phyloP scores from a whole-genome alignment of 2,797 vertebrate genomes.

The Urosaurus nigricauda region DNA sequence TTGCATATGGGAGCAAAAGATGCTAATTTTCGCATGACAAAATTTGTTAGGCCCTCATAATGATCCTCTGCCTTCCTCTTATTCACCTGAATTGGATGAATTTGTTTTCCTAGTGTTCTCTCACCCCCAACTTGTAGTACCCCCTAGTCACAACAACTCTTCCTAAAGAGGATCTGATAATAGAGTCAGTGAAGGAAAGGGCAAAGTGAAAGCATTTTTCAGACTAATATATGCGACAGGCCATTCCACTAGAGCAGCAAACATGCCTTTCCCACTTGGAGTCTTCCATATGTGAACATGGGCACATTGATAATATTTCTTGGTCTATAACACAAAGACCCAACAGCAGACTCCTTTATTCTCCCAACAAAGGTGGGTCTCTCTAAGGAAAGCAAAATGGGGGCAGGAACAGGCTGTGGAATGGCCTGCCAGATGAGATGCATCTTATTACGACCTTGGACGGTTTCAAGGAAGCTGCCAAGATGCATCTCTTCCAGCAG shows the following conservation, averaged over 20 bases:
- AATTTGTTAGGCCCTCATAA: conserved; percentile 26
- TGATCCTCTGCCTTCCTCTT: background rate
- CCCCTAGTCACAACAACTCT: conserved; percentile 1
- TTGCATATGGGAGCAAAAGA: conserved; percentile 38
- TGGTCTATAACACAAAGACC: background rate
- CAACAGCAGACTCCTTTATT: too few relatives aligned
- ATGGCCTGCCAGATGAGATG: background rate
- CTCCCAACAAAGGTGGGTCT: too few relatives aligned
- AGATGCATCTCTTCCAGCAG: too few relatives aligned
- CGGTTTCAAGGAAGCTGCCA: too few relatives aligned
- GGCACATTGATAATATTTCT: background rate
- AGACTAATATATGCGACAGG: background rate
- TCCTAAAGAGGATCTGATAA: conserved; percentile 16
- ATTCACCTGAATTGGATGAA: conserved; percentile 21
- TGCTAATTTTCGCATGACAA: conserved; percentile 32
- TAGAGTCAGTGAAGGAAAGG: conserved; percentile 12
- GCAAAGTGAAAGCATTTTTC: background rate
- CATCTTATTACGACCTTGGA: too few relatives aligned
- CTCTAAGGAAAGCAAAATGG: too few relatives aligned
- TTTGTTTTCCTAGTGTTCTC: conserved; percentile 21
- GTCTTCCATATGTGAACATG: background rate
- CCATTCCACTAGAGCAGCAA: background rate
- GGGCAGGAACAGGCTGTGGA: background rate
- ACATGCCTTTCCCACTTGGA: background rate
- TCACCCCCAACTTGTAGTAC: conserved; percentile 20